Evolutionary conservation across 2,113 vertebrate species (phyloP).

Genomic region (Geothlypis trichas): DNA sequence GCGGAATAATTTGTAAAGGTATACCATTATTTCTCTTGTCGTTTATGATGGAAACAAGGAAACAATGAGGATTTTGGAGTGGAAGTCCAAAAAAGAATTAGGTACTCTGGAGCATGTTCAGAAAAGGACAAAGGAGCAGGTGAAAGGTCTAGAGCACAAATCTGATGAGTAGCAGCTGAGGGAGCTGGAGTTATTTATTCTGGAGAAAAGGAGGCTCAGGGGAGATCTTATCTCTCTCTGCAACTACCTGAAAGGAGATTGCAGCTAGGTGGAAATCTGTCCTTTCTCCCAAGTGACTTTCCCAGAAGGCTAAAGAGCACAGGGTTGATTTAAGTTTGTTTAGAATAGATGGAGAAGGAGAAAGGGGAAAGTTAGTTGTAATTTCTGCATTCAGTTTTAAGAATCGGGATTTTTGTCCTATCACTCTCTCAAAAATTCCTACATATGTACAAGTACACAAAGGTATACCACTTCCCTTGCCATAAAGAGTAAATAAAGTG

Average conservation of each 20-base stretch:
- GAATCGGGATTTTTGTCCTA: background rate
- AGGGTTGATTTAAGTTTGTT: background rate
- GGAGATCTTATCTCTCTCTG: background rate
- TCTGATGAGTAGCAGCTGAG: background rate
- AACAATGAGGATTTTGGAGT: background rate
- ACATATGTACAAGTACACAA: background rate
- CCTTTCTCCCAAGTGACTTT: background rate
- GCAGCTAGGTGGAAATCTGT: background rate
- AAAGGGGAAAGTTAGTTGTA: background rate
- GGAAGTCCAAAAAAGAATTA: background rate
- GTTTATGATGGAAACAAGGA: background rate
- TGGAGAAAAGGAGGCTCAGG: background rate
- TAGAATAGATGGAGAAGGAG: background rate
- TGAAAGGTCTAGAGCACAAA: background rate
- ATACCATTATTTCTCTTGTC: background rate
- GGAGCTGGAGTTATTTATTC: background rate
- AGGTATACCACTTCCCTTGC: background rate
- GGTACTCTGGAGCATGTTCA: background rate
- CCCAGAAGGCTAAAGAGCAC: background rate
- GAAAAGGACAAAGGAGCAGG: background rate
- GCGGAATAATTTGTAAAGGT: background rate
- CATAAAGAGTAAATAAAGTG: background rate
- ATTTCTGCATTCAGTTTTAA: background rate
- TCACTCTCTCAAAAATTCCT: background rate
- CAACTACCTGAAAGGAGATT: background rate